phyloP scores from a whole-genome alignment of 2,888 invertebrate genomes.

The Pyrrhia umbra region DNA sequence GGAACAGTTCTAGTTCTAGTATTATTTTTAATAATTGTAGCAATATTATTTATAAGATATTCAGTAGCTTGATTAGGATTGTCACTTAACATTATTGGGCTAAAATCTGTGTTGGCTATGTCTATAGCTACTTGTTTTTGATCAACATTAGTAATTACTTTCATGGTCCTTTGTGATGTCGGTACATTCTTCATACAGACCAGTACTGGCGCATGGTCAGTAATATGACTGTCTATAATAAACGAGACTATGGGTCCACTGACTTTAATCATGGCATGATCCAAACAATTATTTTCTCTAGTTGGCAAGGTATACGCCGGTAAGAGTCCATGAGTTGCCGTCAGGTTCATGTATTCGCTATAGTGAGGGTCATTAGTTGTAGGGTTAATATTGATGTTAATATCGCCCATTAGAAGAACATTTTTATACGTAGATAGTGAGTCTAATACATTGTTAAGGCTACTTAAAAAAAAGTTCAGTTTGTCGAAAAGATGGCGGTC shows the following conservation, averaged over 20 bases:
- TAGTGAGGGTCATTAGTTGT: not conserved
- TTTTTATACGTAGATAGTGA: constrained; percentile 1
- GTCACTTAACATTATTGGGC: not conserved
- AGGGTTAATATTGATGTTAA: constrained; percentile 10
- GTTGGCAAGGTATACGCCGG: not conserved
- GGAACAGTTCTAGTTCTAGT: not conserved
- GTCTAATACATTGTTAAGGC: not conserved
- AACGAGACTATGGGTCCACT: not conserved
- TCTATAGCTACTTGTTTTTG: not conserved
- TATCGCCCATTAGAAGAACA: not conserved
- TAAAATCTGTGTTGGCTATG: constrained; percentile 2
- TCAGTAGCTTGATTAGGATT: not conserved
- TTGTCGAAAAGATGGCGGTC: constrained; percentile 6
- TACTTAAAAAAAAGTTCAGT: not conserved
- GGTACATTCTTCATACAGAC: not conserved
- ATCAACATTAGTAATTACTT: not conserved
- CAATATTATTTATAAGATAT: not conserved
- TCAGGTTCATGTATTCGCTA: not conserved
- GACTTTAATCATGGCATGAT: not conserved
- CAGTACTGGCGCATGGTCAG: not conserved
- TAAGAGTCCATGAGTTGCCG: not conserved
- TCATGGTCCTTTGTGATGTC: not conserved
- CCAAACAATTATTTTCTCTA: not conserved
- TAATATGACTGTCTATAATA: constrained; percentile 4
- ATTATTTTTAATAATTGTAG: not conserved